Percentiles rank a stretch among this genome's conserved stretches.
These are phyloP conservation scores for Poicephalus meyeri DNA, from an alignment of 2,113 vertebrate species.

Conservation along the genomic window DNA sequence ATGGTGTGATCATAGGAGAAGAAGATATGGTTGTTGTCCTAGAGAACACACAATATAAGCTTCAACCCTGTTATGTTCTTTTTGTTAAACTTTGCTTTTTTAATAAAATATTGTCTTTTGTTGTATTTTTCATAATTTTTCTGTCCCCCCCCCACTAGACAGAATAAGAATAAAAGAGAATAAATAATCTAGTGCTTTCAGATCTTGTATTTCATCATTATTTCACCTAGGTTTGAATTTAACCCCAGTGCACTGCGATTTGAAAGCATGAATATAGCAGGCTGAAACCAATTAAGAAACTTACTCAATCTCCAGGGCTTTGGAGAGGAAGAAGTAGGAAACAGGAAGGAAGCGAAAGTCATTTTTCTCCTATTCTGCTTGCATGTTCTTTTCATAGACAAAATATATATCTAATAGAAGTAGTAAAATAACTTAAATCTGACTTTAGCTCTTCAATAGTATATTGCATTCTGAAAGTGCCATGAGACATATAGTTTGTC, in stretches of 20 bases:
- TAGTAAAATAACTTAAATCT: not conserved
- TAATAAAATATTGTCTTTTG: not conserved
- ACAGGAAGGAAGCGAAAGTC: not conserved
- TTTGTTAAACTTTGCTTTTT: not conserved
- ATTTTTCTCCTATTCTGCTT: not conserved
- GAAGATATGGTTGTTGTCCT: not conserved
- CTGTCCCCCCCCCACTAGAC: fast-evolving
- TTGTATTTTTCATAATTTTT: not conserved
- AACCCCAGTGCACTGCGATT: not conserved
- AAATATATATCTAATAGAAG: not conserved
- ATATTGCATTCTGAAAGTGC: not conserved
- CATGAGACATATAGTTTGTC: not conserved
- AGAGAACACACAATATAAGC: not conserved
- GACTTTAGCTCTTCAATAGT: not conserved
- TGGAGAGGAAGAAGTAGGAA: not conserved
- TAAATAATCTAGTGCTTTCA: not conserved
- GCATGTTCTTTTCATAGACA: not conserved
- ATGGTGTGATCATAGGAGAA: not conserved
- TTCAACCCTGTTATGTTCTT: not conserved
- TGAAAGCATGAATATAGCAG: not conserved
- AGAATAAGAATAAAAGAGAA: not conserved
- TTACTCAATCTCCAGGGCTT: not conserved
- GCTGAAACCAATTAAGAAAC: slow-evolving; percentile 20
- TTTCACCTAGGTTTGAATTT: slow-evolving; percentile 1
- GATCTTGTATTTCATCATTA: not conserved